These are phyloP conservation scores for Platichthys flesus DNA, from an alignment of 2,113 vertebrate genomes.

Conservation along the genomic window DNA sequence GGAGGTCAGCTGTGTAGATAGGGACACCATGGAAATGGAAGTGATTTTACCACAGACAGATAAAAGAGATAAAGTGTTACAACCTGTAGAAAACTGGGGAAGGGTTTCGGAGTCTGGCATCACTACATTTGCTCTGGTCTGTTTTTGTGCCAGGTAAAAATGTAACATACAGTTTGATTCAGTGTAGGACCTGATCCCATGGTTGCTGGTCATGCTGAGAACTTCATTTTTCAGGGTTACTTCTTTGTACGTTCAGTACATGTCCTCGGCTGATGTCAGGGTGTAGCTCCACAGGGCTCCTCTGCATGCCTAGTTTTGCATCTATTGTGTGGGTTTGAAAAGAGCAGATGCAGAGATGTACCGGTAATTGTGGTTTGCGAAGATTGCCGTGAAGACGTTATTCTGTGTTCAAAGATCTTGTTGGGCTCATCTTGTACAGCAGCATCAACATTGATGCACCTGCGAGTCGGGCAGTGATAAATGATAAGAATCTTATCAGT, in stretches of 20 bases:
- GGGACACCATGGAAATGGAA: not conserved
- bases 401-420: not conserved
- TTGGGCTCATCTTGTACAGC: not conserved
- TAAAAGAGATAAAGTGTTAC: not conserved
- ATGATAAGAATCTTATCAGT: conserved; percentile 23
- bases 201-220: not conserved
- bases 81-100: not conserved
- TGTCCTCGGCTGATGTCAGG: not conserved
- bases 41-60: conserved; percentile 1
- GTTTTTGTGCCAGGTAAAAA: not conserved
- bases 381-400: conserved; percentile 1
- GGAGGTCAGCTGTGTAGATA: not conserved
- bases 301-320: not conserved
- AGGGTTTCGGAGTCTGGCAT: not conserved
- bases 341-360: conserved; percentile 1
- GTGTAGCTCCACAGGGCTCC: not conserved
- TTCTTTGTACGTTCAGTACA: not conserved
- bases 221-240: not conserved
- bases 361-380: not conserved
- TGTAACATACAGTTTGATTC: not conserved
- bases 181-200: not conserved
- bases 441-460: not conserved
- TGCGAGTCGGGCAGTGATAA: not conserved
- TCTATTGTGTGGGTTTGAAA: not conserved
- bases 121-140: not conserved